A percentile compares a stretch with the other conserved stretches of the same genome.
phyloP scores from a whole-genome alignment of 2,113 vertebrate species.

The Stegastes partitus region DNA sequence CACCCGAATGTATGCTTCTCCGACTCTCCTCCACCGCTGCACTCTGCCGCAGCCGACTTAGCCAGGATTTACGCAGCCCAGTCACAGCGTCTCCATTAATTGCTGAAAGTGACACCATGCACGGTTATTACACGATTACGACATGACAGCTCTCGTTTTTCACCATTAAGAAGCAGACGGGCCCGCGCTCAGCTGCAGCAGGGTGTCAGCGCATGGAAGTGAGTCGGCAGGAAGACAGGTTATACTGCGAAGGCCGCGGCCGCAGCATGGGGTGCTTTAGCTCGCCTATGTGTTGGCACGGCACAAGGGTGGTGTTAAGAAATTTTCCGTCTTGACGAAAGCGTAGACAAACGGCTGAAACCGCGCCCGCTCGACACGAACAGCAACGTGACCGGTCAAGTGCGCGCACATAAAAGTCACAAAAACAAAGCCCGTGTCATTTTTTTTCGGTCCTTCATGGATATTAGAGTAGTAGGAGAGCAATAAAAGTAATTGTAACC shows the following conservation, averaged over 20 bases:
- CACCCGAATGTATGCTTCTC: conserved; percentile 43
- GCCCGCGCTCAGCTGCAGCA: conserved; percentile 71
- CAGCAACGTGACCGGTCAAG: conserved; percentile 3
- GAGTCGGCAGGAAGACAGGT: conserved; percentile 59
- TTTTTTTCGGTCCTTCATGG: not conserved
- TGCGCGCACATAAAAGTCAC: conserved; percentile 3
- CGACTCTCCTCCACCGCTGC: conserved; percentile 45
- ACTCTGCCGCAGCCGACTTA: conserved; percentile 68
- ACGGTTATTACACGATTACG: conserved; percentile 83
- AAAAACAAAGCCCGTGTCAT: not conserved
- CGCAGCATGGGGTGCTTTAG: conserved; percentile 54
- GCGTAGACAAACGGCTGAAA: conserved; percentile 14
- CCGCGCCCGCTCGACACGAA: conserved; percentile 18
- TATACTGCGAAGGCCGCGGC: conserved; percentile 44
- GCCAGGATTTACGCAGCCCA: conserved; percentile 79
- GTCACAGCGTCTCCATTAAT: conserved; percentile 82
- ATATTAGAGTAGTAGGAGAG: not conserved
- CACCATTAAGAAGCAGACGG: conserved; percentile 74
- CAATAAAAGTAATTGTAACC: conserved; percentile 8
- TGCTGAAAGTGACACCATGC: conserved; percentile 82
- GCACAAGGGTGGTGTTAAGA: conserved; percentile 16
- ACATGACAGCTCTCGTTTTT: conserved; percentile 85
- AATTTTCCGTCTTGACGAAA: conserved; percentile 17
- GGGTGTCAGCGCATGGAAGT: conserved; percentile 65
- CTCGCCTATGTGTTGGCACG: conserved; percentile 58